Percentiles rank a stretch among this genome's conserved stretches.
Evolutionary conservation across 2,113 vertebrate genomes (phyloP).

Genomic region (Rhagologus leucostigma): DNA sequence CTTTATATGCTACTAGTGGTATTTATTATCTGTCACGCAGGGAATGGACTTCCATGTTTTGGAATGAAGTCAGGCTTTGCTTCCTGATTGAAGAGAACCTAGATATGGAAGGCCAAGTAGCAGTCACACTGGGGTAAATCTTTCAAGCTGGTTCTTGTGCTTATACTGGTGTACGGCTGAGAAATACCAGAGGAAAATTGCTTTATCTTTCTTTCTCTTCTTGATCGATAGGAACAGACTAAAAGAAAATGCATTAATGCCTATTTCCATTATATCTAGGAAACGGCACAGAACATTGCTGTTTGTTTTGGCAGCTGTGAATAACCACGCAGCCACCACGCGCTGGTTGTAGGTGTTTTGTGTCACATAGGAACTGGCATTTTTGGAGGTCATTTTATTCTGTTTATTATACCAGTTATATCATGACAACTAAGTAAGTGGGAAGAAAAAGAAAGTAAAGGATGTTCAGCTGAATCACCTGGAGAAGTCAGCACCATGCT

Average conservation of each 20-base stretch:
- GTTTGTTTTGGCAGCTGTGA: neutral
- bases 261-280: neutral
- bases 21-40: neutral
- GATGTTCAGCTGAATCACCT: neutral
- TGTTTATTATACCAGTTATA: neutral
- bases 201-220: neutral
- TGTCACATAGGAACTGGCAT: neutral
- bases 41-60: neutral
- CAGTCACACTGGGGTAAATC: neutral
- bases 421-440: neutral
- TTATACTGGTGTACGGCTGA: neutral
- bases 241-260: neutral
- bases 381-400: neutral
- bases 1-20: neutral
- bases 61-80: neutral
- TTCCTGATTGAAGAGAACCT: neutral
- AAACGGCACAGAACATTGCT: neutral
- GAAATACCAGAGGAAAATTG: neutral
- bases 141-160: neutral
- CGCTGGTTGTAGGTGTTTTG: rapidly evolving
- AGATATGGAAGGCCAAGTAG: rapidly evolving
- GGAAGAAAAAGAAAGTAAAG: neutral
- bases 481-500: neutral
- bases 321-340: neutral
- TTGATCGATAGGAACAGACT: neutral